Evolutionary conservation across 2,888 invertebrate genomes (phyloP).

Genomic region (Tineola bisselliella): DNA sequence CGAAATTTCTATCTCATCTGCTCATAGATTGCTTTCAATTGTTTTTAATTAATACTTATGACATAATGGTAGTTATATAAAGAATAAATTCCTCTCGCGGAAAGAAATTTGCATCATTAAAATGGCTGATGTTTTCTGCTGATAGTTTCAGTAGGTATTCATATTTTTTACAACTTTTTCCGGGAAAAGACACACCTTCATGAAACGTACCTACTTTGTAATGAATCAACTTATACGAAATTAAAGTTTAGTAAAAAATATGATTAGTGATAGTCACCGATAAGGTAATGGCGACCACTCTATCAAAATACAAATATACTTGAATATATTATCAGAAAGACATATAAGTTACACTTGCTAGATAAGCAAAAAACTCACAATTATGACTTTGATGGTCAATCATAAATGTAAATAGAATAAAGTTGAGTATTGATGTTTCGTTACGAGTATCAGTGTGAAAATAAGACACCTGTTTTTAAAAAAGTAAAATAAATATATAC

Average conservation of each 20-base stretch:
- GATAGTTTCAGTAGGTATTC: not conserved
- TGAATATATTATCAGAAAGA: not conserved
- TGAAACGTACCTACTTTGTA: not conserved
- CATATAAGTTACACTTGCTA: not conserved
- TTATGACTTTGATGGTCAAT: not conserved
- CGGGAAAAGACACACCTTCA: not conserved
- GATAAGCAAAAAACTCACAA: not conserved
- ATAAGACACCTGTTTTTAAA: too few relatives aligned
- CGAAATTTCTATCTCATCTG: not conserved
- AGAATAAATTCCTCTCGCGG: too few relatives aligned
- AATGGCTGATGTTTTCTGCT: too few relatives aligned
- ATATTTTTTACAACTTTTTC: not conserved
- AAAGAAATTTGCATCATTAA: too few relatives aligned
- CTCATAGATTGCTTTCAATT: not conserved
- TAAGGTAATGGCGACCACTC: not conserved
- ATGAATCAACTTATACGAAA: not conserved
- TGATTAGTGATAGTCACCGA: not conserved
- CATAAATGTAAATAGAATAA: too few relatives aligned
- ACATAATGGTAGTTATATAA: not conserved
- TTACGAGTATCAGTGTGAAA: too few relatives aligned
- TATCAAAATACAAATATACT: conserved; percentile 5
- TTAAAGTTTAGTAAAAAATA: not conserved
- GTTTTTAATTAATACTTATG: not conserved
- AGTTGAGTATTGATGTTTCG: not conserved
- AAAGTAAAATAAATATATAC: too few relatives aligned